Percentiles rank a stretch among this genome's conserved stretches.
Evolutionary conservation across 2,888 invertebrate species (phyloP).

Genomic region (Limnephilus auricula): DNA sequence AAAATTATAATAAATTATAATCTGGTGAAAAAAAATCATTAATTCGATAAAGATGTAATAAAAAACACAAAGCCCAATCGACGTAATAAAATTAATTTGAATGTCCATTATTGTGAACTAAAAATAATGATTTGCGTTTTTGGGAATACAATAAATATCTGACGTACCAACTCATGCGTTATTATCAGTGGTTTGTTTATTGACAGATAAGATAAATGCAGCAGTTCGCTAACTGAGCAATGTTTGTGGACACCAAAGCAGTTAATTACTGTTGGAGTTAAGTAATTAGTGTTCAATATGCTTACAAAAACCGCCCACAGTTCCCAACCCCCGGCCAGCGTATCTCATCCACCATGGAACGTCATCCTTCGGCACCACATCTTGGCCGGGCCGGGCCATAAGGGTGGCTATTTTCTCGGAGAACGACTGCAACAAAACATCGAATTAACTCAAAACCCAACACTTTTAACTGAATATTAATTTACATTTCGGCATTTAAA

Average conservation of each 20-base stretch:
- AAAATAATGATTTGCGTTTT: neutral
- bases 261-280: neutral
- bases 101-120: neutral
- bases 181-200: slow-evolving; percentile 2
- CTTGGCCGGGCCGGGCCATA: slow-evolving; percentile 89
- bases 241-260: neutral
- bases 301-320: slow-evolving; percentile 82
- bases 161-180: neutral
- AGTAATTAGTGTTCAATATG: slow-evolving; percentile 58
- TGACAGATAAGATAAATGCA: slow-evolving; percentile 28
- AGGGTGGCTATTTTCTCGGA: slow-evolving; percentile 88
- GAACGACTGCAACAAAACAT: slow-evolving; percentile 80
- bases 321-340: slow-evolving; percentile 89
- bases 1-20: neutral
- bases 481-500: neutral
- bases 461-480: neutral
- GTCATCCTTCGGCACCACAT: slow-evolving; percentile 87
- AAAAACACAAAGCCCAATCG: neutral
- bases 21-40: neutral
- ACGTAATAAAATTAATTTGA: neutral
- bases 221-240: neutral
- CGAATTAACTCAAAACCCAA: slow-evolving; percentile 15
- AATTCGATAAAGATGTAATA: neutral
- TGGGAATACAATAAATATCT: neutral
- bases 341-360: slow-evolving; percentile 94